Evolutionary conservation across 2,888 invertebrate species (phyloP), one percentile per base, ranked within the genome.

Genomic region (Philonicus albiceps): DNA sequence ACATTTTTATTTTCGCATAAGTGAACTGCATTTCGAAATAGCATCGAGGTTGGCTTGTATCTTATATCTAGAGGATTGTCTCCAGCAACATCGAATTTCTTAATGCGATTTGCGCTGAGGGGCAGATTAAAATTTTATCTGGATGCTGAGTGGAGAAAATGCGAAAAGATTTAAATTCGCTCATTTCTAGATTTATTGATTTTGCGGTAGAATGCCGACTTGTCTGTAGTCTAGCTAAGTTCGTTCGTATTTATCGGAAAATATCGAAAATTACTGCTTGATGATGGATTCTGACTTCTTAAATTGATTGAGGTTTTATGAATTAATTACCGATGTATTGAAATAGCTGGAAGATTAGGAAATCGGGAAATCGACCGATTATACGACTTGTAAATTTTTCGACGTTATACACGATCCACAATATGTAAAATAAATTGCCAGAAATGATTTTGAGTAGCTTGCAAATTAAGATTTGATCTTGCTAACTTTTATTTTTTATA

Each of bases 11-110:
- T 34, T 74, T 37, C 74, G 31, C 37, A 37, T 34, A 74, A 74
- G 74, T 34, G 34, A 74, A 74, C 37, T 74, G 74, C 74, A 74
- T 74, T 74, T 74, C n/a, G 74, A 34, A 74, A 74, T 74, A 74
- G 22, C 22, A 64, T 64, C 22, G 64, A 27, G 64, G 27, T 11
- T 64, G 64, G 27, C 22, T 37, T 22, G 11, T 64, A n/a, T 64
- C 22, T 64, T 19, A 8, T 53, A 7, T 19, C 53, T 2, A 19
- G 19, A 16, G 40, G 22, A 64, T 64, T 64, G 64, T 64, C 64
- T 64, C 64, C 27, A 13, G 64, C 22, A 64, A 22, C 64, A 64
- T 64, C 64, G 64, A 64, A 64, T 64, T 64, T 74, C 74, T 74
- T 34, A 37, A 74, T 34, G 74, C n/a, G 74, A 37, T 74, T 74